Base-by-base conservation (phyloP, 2,113 vertebrate genomes). In the Gavialis gangeticus region DNA sequence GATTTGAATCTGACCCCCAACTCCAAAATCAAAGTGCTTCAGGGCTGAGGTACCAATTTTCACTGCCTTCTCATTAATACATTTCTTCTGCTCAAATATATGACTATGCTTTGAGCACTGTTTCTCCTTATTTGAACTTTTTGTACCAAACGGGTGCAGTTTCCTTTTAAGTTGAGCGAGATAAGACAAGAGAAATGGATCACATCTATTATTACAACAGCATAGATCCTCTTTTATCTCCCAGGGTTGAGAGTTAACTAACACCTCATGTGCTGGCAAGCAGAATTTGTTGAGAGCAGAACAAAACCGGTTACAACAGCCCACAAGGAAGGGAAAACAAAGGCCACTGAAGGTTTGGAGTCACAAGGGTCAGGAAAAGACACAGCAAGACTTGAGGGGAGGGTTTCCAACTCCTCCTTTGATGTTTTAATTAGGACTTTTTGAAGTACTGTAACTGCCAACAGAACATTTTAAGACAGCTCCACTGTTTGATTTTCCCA, bases 351-450 rank as follows among this genome's bases (percentile, higher is more conserved):
- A 93, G 89, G 90, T 75, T 91, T 66, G 57, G 78, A 95, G 90
- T 94, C 87, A 94, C 34, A 12, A 25, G 5, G 89, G 96, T 94
- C 92, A 97, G 94, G 92, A 95, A 95, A 93, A 91, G 94, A 77
- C 82, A 93, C 46, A 89, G 87, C 63, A 60, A 92, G 75, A 58
- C 60, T 75, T 85, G 16, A 66, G 66, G 64, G 71, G 85, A 85
- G 14, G n/a, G 79, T 11, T 85, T 67, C 87, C 89, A 60, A 79
- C 79, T 58, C n/a, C 87, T 87, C 71, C 90, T 96, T 97, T 96
- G 95, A 94, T 95, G 71, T 92, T 95, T 94, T 89, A 92, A 92
- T 94, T 69, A 85, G 56, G 79, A 56, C 1, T 76, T 75, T 63
- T 84, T 88, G 75, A 82, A 85, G 80, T 37, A 69, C 77, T 93